Percentiles rank a stretch among this genome's conserved stretches.
phyloP scores from a whole-genome alignment of 1,140 invertebrate species.

The Lasioglossum baleicum region DNA sequence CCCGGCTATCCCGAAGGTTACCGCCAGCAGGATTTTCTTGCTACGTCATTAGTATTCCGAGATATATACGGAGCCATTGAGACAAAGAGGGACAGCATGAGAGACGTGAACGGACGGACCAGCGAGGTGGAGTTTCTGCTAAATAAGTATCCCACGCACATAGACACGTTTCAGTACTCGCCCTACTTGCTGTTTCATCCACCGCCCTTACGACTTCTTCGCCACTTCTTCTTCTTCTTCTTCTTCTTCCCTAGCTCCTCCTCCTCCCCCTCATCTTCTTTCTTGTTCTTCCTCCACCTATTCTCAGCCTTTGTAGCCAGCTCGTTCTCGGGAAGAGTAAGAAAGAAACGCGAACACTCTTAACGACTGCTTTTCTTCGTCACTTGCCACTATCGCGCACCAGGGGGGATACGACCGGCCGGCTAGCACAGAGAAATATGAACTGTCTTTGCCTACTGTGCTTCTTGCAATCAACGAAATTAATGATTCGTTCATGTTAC shows the following conservation, averaged over 20 bases:
- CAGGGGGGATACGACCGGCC: background rate
- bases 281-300: background rate
- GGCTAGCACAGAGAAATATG: conserved; percentile 22
- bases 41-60: conserved; percentile 54
- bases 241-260: background rate
- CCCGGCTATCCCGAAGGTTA: background rate
- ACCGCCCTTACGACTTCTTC: background rate
- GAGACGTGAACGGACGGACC: background rate
- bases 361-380: conserved; percentile 61
- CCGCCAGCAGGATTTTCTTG: conserved; percentile 46
- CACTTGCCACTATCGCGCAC: conserved; percentile 33
- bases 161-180: conserved; percentile 60
- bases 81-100: conserved; percentile 41
- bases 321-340: conserved; percentile 18
- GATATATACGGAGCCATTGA: conserved; percentile 23
- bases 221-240: too few relatives aligned
- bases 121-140: conserved; percentile 14
- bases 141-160: conserved; percentile 63
- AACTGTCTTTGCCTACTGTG: conserved; percentile 28
- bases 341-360: conserved; percentile 43
- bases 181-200: conserved; percentile 49
- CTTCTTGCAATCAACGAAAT: conserved; percentile 55
- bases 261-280: background rate
- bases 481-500: conserved; percentile 54
- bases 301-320: conserved; percentile 6